These are phyloP conservation scores for Penaeus indicus DNA, from an alignment of 1,140 invertebrate species.

Conservation along the genomic window DNA sequence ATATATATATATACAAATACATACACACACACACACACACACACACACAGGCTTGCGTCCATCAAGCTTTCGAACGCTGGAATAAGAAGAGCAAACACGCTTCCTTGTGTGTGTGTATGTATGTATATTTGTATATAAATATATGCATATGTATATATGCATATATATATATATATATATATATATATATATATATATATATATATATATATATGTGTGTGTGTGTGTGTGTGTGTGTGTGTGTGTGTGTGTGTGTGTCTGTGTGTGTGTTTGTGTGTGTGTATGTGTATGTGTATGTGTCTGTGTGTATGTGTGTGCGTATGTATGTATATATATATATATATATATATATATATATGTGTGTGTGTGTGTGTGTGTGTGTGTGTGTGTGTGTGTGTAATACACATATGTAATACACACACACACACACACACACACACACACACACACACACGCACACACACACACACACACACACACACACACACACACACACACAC, in stretches of 20 bases:
- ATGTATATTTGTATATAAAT: background rate
- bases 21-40: too few relatives aligned
- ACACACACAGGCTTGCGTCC: too few relatives aligned
- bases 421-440: too few relatives aligned
- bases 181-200: background rate
- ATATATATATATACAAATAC: background rate
- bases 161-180: background rate
- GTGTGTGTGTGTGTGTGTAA: too few relatives aligned
- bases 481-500: too few relatives aligned
- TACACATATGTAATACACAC: too few relatives aligned
- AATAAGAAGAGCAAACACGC: too few relatives aligned
- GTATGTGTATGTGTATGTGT: background rate
- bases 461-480: too few relatives aligned
- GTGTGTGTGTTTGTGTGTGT: background rate
- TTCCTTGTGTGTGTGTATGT: background rate
- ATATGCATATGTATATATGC: background rate
- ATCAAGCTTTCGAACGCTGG: too few relatives aligned
- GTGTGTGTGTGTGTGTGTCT: background rate
- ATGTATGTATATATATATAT: background rate
- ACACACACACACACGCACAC: too few relatives aligned
- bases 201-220: background rate
- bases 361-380: too few relatives aligned
- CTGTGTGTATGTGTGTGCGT: background rate
- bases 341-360: too few relatives aligned
- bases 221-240: background rate